Evolutionary conservation across 2,888 invertebrate genomes (phyloP), one percentile per base, ranked within the genome.

Genomic region (Neocrepidodera transversa): DNA sequence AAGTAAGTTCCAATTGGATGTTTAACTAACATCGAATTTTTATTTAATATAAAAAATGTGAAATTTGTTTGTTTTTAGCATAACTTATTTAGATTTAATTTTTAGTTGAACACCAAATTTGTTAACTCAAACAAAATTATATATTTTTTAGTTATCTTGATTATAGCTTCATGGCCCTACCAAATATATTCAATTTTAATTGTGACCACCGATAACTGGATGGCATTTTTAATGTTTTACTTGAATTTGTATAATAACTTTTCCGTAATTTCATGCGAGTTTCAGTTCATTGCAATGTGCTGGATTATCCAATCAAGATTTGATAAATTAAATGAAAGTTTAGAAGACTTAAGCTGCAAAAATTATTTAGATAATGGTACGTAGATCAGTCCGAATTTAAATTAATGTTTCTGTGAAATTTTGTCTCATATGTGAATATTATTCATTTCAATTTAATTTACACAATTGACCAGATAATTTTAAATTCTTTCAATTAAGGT

Each of bases 241-340:
- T 45, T 67, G 16, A 67, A 67, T 52, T 35, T 67, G 6, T 67
- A 67, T 45, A 65, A 67, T 32, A 67, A 65, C 49, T 67, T 63
- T 57, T 62, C 67, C 2, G 49, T 58, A 6, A 58, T 65, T 14
- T 58, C 60, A n/a, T 67, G 65, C 43, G 67, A 67, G 42, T 62
- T 67, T 28, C 67, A 63, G 17, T 67, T 67, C 38, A 54, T 65
- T 10, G 49, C 58, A 8, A 30, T 65, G 8, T 55, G 60, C 42
- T 67, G 61, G 60, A 53, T 65, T 6, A 45, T 67, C n/a, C 23
- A 56, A 8, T 30, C 50, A 6, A 58, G 65, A 48, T 63, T 62
- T 36, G 38, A 26, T 13, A 40, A 43, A 45, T 17, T 67, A 17
- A 60, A 58, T 38, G 17, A 30, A 2, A 49, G 47, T 40, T 35